These are phyloP conservation scores for Anthrax anthrax DNA, from an alignment of 2,888 invertebrate species.

Conservation along the genomic window DNA sequence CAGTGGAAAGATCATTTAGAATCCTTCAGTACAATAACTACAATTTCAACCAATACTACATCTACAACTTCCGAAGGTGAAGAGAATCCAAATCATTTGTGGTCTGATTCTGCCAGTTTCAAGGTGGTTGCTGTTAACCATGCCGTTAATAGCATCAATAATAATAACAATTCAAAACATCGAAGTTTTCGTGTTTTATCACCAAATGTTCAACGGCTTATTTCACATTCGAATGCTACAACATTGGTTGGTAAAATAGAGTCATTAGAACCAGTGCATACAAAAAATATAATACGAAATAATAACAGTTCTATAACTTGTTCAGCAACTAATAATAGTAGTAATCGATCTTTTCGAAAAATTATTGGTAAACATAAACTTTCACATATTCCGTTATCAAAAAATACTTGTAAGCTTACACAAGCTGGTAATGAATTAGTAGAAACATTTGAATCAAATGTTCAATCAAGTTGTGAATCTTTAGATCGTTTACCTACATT, in stretches of 20 bases:
- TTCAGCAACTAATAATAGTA: slow-evolving; percentile 6
- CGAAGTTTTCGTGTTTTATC: slow-evolving; percentile 31
- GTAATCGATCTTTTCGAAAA: slow-evolving; percentile 13
- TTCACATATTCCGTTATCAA: slow-evolving; percentile 29
- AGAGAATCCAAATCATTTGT: neutral
- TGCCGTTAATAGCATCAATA: neutral
- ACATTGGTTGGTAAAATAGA: slow-evolving; percentile 15
- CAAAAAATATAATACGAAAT: neutral
- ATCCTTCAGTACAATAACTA: too few species aligned
- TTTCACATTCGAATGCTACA: slow-evolving; percentile 37
- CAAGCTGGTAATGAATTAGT: slow-evolving; percentile 30
- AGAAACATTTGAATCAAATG: slow-evolving; percentile 20
- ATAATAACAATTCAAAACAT: slow-evolving; percentile 14
- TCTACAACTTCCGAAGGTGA: slow-evolving; percentile 2
- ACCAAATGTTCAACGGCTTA: slow-evolving; percentile 41
- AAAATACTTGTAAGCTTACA: slow-evolving; percentile 29
- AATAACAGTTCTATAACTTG: slow-evolving; percentile 7
- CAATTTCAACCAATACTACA: neutral
- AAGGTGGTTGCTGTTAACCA: neutral
- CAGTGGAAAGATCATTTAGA: too few species aligned
- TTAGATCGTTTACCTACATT: slow-evolving; percentile 13
- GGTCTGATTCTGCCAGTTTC: neutral
- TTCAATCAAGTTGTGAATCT: neutral
- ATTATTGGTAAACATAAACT: slow-evolving; percentile 19
- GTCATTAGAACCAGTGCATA: neutral